Percentiles rank a stretch among this genome's conserved stretches.
Evolutionary conservation across 2,888 invertebrate species (phyloP).

Genomic region (Adelognathus sp.): DNA sequence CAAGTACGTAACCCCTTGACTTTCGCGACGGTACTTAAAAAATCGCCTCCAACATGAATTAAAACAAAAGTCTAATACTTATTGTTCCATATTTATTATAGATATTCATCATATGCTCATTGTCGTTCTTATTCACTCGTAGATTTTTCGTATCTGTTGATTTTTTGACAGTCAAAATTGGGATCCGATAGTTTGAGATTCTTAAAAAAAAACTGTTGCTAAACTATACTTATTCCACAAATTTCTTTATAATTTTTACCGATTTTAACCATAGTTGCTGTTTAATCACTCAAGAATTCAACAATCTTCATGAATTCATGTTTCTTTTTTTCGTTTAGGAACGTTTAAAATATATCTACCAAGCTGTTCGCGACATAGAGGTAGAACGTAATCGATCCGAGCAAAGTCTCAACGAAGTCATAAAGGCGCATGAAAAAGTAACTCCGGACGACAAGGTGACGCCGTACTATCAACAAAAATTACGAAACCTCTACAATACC

Average conservation of each 20-base stretch:
- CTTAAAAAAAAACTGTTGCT: too few relatives aligned
- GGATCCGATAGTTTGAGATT: too few relatives aligned
- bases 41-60: not conserved
- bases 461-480: conserved; percentile 85
- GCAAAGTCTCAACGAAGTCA: conserved; percentile 89
- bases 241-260: too few relatives aligned
- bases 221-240: too few relatives aligned
- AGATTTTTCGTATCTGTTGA: too few relatives aligned
- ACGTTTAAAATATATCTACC: conserved; percentile 89
- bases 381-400: conserved; percentile 91
- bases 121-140: too few relatives aligned
- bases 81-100: not conserved
- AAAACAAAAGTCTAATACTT: not conserved
- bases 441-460: conserved; percentile 83
- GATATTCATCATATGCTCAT: too few relatives aligned
- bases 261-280: too few relatives aligned
- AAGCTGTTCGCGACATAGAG: conserved; percentile 91
- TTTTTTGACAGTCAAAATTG: too few relatives aligned
- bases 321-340: conserved; percentile 83
- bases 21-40: not conserved
- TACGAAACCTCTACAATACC: conserved; percentile 90
- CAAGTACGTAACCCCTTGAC: conserved; percentile 75
- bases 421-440: conserved; percentile 88
- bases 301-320: too few relatives aligned
- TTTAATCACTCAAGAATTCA: not conserved